Conservation (phyloP, 2,113 vertebrate species). For the Ornithorhynchus anatinus region DNA sequence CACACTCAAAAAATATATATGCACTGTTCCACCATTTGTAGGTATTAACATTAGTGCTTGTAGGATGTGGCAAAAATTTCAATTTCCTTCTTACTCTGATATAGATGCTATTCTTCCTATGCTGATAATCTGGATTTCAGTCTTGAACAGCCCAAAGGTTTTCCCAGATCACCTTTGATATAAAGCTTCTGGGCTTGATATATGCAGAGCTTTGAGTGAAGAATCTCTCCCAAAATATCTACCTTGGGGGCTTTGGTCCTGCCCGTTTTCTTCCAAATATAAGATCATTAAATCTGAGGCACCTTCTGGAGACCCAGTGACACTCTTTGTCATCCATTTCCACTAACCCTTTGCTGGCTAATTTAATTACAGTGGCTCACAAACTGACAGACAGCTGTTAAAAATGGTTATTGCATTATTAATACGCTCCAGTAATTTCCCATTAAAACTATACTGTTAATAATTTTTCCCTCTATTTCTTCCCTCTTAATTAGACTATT, state of each 20-base stretch:
- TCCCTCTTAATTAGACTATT: slow-evolving; percentile 84
- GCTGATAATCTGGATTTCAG: not conserved
- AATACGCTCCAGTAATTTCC: slow-evolving; percentile 79
- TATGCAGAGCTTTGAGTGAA: not conserved
- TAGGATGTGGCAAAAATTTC: too few species aligned
- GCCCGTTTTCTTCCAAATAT: not conserved
- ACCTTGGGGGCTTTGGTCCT: not conserved
- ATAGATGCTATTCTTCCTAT: too few species aligned
- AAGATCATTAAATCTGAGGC: not conserved
- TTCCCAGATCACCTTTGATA: not conserved
- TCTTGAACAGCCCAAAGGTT: not conserved
- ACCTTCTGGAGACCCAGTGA: slow-evolving; percentile 17
- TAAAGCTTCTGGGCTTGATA: not conserved
- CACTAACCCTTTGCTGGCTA: slow-evolving; percentile 73
- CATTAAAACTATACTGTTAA: slow-evolving; percentile 82
- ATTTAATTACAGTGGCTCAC: slow-evolving; percentile 75
- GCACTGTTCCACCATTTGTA: too few species aligned
- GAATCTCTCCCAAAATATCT: too few species aligned
- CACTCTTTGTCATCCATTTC: slow-evolving; percentile 48
- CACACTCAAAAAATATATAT: too few species aligned
- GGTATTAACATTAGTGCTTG: too few species aligned
- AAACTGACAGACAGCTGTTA: slow-evolving; percentile 80
- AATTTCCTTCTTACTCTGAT: too few species aligned
- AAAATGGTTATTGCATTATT: slow-evolving; percentile 83
- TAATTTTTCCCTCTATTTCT: slow-evolving; percentile 78